phyloP scores from a whole-genome alignment of 1,140 invertebrate genomes.

The Xylocopa sonorina region DNA sequence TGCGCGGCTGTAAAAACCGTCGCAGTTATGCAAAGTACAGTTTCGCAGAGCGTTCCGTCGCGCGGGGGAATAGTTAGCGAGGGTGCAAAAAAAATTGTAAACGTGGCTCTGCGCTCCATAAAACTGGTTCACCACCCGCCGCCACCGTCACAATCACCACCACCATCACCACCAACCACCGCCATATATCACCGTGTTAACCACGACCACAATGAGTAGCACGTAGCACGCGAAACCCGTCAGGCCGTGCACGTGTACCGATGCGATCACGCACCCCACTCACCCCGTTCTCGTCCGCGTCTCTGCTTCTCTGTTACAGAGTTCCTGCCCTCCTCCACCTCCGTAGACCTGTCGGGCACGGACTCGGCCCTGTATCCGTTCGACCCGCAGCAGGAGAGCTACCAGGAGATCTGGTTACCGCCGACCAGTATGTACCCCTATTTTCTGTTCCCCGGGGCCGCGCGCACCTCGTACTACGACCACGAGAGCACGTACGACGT shows the following conservation, averaged over 20 bases:
- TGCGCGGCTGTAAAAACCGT: no score
- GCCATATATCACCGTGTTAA: conserved; percentile 7
- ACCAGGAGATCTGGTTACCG: conserved; percentile 82
- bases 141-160: conserved; percentile 1
- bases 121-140: neutral
- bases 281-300: conserved; percentile 75
- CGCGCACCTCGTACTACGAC: conserved; percentile 78
- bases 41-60: no score
- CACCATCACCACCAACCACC: conserved; percentile 5
- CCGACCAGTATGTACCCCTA: conserved; percentile 83
- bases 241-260: conserved; percentile 64
- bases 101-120: neutral
- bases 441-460: conserved; percentile 82
- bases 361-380: conserved; percentile 83
- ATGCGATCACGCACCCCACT: conserved; percentile 71
- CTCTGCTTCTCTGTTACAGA: conserved; percentile 84
- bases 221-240: conserved; percentile 49
- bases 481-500: conserved; percentile 70
- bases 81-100: neutral
- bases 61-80: no score
- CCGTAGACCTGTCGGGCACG: conserved; percentile 83
- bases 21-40: no score
- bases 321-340: conserved; percentile 81
- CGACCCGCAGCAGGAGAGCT: conserved; percentile 81
- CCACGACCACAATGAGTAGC: conserved; percentile 49